Percentiles rank a stretch among this genome's conserved stretches.
Conservation (phyloP, 92 coral and sea anemone genomes). For the Montipora capitata region DNA sequence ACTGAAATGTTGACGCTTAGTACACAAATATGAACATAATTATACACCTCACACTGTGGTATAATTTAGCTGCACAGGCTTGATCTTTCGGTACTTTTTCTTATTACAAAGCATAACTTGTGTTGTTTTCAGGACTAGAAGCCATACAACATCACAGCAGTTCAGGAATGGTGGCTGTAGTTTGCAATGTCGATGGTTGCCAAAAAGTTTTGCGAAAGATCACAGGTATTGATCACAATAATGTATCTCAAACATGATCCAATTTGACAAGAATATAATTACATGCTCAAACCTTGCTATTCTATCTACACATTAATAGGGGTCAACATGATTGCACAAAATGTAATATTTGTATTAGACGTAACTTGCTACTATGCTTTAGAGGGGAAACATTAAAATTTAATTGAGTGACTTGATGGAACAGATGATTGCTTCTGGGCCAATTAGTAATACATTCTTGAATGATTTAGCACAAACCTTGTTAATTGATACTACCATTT, state of each 20-base stretch:
- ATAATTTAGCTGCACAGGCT: neutral
- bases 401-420: no score
- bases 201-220: neutral
- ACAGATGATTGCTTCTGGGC: no score
- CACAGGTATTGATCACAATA: neutral
- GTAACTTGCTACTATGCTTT: no score
- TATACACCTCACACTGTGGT: neutral
- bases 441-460: no score
- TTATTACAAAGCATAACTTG: neutral
- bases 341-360: no score
- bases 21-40: no score
- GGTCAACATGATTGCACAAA: neutral
- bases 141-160: neutral
- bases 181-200: neutral
- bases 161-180: neutral
- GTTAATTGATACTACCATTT: no score
- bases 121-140: slow-evolving; percentile 4
- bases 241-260: neutral
- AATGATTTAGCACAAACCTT: no score
- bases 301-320: neutral
- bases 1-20: no score
- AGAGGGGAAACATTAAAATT: no score
- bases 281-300: neutral
- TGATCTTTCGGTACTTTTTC: neutral
- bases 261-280: neutral